Evolutionary conservation across 2,797 vertebrate genomes (phyloP), one percentile per base, ranked within the genome.

Genomic region (Morelia viridis): DNA sequence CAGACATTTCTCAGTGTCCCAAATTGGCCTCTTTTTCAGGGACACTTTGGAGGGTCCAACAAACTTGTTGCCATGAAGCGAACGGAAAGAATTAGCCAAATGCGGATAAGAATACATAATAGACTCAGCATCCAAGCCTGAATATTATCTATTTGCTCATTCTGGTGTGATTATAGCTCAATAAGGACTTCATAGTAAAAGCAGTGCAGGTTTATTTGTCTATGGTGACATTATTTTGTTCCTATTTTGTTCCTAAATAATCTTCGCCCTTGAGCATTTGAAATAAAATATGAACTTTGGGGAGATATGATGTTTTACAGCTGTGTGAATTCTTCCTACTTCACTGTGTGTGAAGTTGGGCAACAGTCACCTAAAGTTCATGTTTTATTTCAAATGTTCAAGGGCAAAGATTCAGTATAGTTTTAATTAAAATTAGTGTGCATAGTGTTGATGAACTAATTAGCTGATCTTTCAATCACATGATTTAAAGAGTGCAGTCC

Each of bases 361-460:
- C 41, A 41, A 41, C 41, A 3, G 41, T 41, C 57, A 9, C 50
- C n/a, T 22, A 50, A 80, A 61, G 5, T 46, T 76, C 22, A 56
- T 22, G 62, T 90, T 58, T 90, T 41, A 41, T n/a, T 24, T 64
- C 60, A 57, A 84, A 89, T 61, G 24, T 35, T 53, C 5, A 28
- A 76, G 57, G n/a, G 19, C 41, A 58, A 56, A 80, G 60, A 85
- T 92, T 92, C 58, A 35, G n/a, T 62, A 9, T 9, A 41, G 13
- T 26, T 71, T 64, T 86, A 89, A 56, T 89, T 92, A 92, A 89
- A 92, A 92, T 87, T 64, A 35, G 26, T 50, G n/a, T 80, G 28
- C 3, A 22, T 31, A 87, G 46, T 80, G 56, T 90, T 92, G 13
- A 64, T 57, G 60, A 57, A 58, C 0, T 57, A 84, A 87, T 31